phyloP scores from a whole-genome alignment of 2,113 vertebrate species.

The Notechis scutatus region DNA sequence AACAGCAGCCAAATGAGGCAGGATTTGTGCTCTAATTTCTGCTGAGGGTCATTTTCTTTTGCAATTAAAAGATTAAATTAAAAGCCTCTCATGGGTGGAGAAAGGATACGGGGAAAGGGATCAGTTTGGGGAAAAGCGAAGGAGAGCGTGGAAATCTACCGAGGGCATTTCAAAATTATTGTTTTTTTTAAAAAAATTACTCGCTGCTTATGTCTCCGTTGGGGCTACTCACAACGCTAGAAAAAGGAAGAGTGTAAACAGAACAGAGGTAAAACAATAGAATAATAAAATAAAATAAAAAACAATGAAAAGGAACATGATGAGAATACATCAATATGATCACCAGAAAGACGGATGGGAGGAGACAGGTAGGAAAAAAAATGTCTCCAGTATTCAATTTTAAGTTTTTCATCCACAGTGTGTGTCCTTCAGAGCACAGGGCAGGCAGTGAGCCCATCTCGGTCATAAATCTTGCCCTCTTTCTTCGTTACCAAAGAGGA shows the following conservation, averaged over 20 bases:
- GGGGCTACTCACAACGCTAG: not conserved
- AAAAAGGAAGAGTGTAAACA: not conserved
- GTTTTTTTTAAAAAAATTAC: no score
- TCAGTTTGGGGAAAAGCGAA: not conserved
- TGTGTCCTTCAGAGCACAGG: not conserved
- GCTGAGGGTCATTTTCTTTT: not conserved
- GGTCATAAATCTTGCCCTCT: not conserved
- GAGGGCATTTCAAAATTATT: not conserved
- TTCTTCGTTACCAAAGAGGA: not conserved
- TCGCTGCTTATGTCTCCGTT: no score
- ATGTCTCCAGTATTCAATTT: not conserved
- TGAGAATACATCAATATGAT: not conserved
- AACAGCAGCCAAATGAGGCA: not conserved
- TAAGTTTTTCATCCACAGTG: not conserved
- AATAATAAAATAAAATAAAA: not conserved
- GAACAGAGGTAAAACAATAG: not conserved
- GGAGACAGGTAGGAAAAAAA: not conserved
- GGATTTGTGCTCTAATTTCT: not conserved
- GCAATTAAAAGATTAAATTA: not conserved
- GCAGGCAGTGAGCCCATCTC: not conserved
- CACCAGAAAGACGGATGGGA: not conserved
- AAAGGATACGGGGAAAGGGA: not conserved
- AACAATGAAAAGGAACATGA: not conserved
- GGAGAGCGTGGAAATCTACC: not conserved
- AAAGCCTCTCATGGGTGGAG: not conserved